These are phyloP conservation scores for Passer domesticus DNA, from an alignment of 2,113 vertebrate genomes.

Conservation along the genomic window DNA sequence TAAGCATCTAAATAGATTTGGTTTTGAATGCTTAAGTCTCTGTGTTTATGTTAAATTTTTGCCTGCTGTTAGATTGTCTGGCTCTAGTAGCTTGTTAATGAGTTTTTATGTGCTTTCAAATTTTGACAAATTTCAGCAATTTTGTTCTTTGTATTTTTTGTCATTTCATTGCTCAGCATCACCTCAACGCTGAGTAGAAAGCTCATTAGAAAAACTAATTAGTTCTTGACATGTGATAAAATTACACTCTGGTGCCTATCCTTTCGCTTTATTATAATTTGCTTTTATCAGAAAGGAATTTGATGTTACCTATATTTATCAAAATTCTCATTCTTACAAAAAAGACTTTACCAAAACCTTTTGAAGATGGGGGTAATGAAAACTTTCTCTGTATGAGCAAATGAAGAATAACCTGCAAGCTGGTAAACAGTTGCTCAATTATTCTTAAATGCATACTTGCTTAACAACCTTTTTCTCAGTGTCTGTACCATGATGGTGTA, in stretches of 20 bases:
- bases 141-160: conserved; percentile 22
- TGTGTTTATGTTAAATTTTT: background rate
- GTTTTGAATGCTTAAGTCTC: background rate
- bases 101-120: background rate
- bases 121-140: background rate
- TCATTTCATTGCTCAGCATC: conserved; percentile 11
- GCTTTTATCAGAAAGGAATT: background rate
- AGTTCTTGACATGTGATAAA: conserved; percentile 11
- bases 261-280: background rate
- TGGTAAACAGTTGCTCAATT: background rate
- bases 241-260: background rate
- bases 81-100: background rate
- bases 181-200: conserved; percentile 8
- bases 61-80: background rate
- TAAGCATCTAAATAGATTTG: background rate
- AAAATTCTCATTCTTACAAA: background rate
- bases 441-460: background rate
- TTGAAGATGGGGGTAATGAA: background rate
- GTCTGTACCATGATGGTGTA: background rate
- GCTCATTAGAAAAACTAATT: conserved; percentile 15
- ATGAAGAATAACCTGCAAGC: background rate
- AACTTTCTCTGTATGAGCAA: background rate
- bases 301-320: background rate
- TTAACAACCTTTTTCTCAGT: background rate
- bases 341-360: background rate